Evolutionary conservation across 2,888 invertebrate species (phyloP), one percentile per base, ranked within the genome.

Genomic region (Dioctria linearis): DNA sequence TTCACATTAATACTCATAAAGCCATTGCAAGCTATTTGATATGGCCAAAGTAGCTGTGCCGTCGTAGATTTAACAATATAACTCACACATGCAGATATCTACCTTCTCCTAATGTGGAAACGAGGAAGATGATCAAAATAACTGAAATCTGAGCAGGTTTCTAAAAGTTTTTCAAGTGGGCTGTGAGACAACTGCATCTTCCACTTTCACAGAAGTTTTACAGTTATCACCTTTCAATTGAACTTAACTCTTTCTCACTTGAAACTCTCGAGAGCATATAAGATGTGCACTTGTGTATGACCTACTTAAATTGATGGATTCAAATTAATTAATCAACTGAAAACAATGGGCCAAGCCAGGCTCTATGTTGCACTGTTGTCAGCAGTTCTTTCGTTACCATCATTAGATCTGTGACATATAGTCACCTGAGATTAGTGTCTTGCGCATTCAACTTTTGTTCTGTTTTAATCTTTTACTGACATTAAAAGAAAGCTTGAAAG

Each of bases 61-160:
- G 11, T 25, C 0, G 25, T n/a, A n/a, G n/a, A n/a, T 25, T 25
- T 25, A 25, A 25, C 25, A 25, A 25, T 25, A 25, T 25, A 25
- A 25, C 25, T 25, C 2, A 25, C 25, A 25, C 25, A 25, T 25
- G 25, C 46, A 46, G 8, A 46, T 46, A 6, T 46, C 46, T 6
- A 46, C 8, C 46, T 25, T 25, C 25, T 25, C 25, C 1, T 46
- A 46, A 57, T 57, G 13, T n/a, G 5, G 11, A 25, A 57, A 57
- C 57, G 57, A 57, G 57, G 57, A 57, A 57, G 57, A 57, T 13
- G 5, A 6, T 57, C 11, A 11, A 11, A 11, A 51, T 11, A 51
- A 11, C 11, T 57, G 57, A 57, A 57, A 57, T 57, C 57, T 13
- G 57, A 57, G 57, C 57, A 4, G 57, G 57, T 57, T 57, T 57